phyloP scores from a whole-genome alignment of 2,113 vertebrate genomes.

The Microcebus griseorufus region DNA sequence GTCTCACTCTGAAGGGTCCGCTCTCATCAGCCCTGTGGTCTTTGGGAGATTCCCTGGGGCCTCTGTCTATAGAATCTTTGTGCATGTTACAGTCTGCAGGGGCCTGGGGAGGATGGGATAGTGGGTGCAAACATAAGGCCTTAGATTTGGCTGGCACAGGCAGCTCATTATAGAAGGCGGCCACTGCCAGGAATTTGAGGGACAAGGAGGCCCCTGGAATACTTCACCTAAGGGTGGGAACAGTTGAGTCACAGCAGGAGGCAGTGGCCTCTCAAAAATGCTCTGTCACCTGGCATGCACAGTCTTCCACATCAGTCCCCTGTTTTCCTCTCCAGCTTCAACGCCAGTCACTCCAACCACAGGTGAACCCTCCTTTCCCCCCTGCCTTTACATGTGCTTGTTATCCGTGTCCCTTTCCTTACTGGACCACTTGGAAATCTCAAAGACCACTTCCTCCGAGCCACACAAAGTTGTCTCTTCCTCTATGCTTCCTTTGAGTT shows the following conservation, averaged over 20 bases:
- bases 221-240: neutral
- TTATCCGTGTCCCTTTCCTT: neutral
- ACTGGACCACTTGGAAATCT: neutral
- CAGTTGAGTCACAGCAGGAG: neutral
- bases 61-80: neutral
- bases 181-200: neutral
- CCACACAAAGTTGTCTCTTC: conserved; percentile 15
- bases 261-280: neutral
- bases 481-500: conserved; percentile 11
- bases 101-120: neutral
- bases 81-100: neutral
- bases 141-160: neutral
- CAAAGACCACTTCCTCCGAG: neutral
- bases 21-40: neutral
- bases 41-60: neutral
- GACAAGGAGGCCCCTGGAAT: neutral
- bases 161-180: neutral
- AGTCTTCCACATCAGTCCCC: neutral
- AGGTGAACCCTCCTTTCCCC: neutral
- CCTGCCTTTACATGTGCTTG: neutral
- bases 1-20: neutral
- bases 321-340: neutral
- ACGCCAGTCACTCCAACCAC: neutral
- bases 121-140: neutral
- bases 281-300: neutral